phyloP scores from a whole-genome alignment of 2,797 vertebrate genomes.

The Nyctalus aviator region DNA sequence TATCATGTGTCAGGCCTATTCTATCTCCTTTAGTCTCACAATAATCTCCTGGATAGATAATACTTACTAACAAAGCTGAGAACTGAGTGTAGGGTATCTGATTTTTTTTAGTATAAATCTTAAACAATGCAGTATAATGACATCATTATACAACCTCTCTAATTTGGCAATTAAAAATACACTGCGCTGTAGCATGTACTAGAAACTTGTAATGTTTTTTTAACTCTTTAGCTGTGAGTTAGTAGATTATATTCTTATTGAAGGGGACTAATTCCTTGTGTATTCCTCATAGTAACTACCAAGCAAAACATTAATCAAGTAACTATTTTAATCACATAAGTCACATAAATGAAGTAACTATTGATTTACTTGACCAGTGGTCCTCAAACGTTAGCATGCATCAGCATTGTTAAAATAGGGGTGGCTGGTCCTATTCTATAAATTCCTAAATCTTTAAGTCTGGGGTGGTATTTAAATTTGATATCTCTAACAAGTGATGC shows the following conservation, averaged over 20 bases:
- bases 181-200: neutral
- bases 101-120: neutral
- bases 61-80: neutral
- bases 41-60: neutral
- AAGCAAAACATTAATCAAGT: neutral
- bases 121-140: neutral
- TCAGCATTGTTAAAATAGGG: neutral
- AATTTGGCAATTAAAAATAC: neutral
- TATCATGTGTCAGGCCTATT: neutral
- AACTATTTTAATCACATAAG: neutral
- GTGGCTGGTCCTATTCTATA: neutral
- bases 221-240: conserved; percentile 6
- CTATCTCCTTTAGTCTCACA: neutral
- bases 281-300: neutral
- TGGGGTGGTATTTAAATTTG: neutral
- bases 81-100: neutral
- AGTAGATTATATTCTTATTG: neutral
- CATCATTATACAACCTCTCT: neutral
- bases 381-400: neutral
- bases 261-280: neutral
- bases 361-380: neutral
- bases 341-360: neutral
- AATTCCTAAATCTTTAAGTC: neutral
- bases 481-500: neutral
- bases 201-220: neutral